Conservation (phyloP, 2,113 vertebrate species). For the Oxyruncus cristatus region DNA sequence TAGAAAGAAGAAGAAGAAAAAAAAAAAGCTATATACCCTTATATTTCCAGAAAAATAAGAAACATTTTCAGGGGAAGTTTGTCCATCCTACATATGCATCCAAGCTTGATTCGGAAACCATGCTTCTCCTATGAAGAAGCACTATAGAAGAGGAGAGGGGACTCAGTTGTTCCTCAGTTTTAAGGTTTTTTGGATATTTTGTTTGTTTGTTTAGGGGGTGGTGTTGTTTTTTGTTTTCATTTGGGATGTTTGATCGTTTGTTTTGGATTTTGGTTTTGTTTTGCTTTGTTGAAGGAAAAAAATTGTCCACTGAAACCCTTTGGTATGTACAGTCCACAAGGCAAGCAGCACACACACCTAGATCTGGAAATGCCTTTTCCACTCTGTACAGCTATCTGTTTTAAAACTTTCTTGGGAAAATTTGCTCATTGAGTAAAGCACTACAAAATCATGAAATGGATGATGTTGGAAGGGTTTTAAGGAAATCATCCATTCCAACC, state of each 20-base stretch:
- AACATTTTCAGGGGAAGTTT: background rate
- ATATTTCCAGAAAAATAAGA: background rate
- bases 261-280: background rate
- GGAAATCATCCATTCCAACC: background rate
- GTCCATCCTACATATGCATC: background rate
- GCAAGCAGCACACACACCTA: background rate
- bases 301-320: background rate
- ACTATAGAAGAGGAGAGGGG: fast-evolving
- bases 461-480: background rate
- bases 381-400: background rate
- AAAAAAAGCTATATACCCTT: no score
- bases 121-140: background rate
- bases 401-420: background rate
- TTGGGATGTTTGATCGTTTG: background rate
- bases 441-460: background rate
- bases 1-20: background rate
- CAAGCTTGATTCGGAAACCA: background rate
- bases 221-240: background rate
- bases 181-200: background rate
- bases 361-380: background rate
- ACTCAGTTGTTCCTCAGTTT: background rate
- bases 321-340: background rate
- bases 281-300: background rate
- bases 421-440: background rate
- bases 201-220: background rate